Conservation (phyloP, 1,140 invertebrate genomes). For the Papilio polyxenes region DNA sequence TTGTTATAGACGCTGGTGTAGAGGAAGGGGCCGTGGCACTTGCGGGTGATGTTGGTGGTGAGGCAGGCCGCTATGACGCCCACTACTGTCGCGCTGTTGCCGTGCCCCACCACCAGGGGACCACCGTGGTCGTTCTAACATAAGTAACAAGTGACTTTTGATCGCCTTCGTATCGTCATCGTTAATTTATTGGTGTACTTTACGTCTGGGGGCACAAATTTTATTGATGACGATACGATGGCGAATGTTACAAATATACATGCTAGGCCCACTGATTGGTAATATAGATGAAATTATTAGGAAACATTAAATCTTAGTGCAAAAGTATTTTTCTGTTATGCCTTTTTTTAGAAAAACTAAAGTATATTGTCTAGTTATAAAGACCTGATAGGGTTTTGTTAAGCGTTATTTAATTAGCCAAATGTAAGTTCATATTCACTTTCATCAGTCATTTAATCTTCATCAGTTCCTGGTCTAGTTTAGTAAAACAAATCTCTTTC, state of each 20-base stretch:
- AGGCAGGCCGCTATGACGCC: constrained; percentile 61
- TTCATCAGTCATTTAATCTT: background rate
- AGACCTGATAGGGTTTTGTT: background rate
- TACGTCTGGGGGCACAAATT: too few species aligned
- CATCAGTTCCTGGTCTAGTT: too few species aligned
- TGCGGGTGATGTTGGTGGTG: constrained; percentile 50
- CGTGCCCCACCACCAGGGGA: constrained; percentile 56
- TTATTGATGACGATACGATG: too few species aligned
- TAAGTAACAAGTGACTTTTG: background rate
- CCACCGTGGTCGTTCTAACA: constrained; percentile 65
- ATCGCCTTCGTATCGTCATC: too few species aligned
- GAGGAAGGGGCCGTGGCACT: constrained; percentile 63
- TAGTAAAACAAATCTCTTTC: too few species aligned
- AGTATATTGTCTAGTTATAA: background rate
- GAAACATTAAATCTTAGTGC: too few species aligned
- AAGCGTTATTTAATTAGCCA: background rate
- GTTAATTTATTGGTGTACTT: too few species aligned
- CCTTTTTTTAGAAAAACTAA: too few species aligned
- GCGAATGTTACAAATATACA: too few species aligned
- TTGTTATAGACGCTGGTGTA: constrained; percentile 63
- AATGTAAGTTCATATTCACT: background rate
- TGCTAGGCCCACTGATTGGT: too few species aligned
- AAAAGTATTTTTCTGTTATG: too few species aligned
- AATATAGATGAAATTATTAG: too few species aligned
- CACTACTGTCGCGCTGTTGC: constrained; percentile 49